Evolutionary conservation across 2,888 invertebrate genomes (phyloP), one percentile per base, ranked within the genome.

Genomic region (Tachina grossa): DNA sequence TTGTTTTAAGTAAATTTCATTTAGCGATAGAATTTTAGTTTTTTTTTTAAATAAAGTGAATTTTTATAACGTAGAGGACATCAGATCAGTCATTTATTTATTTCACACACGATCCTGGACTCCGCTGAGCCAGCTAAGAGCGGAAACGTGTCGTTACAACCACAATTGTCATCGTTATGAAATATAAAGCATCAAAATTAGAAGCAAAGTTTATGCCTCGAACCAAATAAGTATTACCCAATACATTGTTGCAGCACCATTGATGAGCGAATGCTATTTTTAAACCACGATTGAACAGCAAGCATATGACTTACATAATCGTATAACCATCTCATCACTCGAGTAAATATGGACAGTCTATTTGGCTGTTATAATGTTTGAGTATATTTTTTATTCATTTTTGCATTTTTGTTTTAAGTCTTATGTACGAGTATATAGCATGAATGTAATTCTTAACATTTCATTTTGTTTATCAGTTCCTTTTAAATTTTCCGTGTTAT

Each of bases 401-500:
- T 22, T 59, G 14, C 2, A 31, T 4, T 31, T 31, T 31, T 31
- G 2, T 31, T 31, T 6, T 31, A 31, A 6, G 22, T 13, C 6
- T 45, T 53, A 39, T 47, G 47, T 49, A 14, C 39, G 51, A 39
- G 22, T 41, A 41, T 41, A 66, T 66, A 61, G 68, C 72, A 68
- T 81, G 65, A 59, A 51, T 77, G 65, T 49, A 77, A 53, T 81
- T 68, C 77, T 68, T 81, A 55, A 16, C 53, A 82, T 74, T 65
- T 79, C 63, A 79, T 75, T 79, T 49, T 13, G 22, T 41, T 41
- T 55, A 22, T 45, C 14, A 51, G 43, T 68, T 59, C 9, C 51
- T 45, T 75, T 75, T 74, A 39, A 74, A 68, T 53, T 66, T 57
- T 51, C 57, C 68, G 49, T 85, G 57, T 83, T 80, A 80, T 83